A percentile compares a stretch with the other conserved stretches of the same genome.
Evolutionary conservation across 2,888 invertebrate genomes (phyloP).

Genomic region (Apeira syringaria): DNA sequence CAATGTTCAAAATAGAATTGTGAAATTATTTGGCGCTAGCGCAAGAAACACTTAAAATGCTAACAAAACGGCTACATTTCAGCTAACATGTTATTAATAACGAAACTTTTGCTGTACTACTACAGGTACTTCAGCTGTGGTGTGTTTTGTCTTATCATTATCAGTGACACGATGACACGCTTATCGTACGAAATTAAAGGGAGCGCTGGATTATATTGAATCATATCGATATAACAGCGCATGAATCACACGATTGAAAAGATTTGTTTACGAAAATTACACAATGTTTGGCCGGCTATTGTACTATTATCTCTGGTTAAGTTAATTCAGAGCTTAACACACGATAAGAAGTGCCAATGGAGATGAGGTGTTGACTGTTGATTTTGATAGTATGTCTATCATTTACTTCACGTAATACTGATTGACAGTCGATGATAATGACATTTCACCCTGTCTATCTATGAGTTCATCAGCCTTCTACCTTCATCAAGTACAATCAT

Average conservation of each 20-base stretch:
- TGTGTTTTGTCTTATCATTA: slow-evolving; percentile 7
- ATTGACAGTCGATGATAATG: too few relatives aligned
- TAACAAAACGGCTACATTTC: too few relatives aligned
- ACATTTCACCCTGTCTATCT: too few relatives aligned
- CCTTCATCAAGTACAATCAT: too few relatives aligned
- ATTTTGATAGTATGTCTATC: too few relatives aligned
- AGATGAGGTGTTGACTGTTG: too few relatives aligned
- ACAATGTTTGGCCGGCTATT: background rate
- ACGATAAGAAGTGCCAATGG: background rate
- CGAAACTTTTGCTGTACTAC: background rate
- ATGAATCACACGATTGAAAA: slow-evolving; percentile 14
- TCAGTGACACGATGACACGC: slow-evolving; percentile 22
- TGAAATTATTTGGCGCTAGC: slow-evolving; percentile 3
- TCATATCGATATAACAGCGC: slow-evolving; percentile 3
- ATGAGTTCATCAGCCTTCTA: too few relatives aligned
- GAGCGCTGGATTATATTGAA: slow-evolving; percentile 14
- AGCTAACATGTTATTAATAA: too few relatives aligned
- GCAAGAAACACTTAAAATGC: too few relatives aligned
- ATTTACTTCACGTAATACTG: too few relatives aligned
- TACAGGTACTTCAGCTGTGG: slow-evolving; percentile 7
- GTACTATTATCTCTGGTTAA: too few relatives aligned
- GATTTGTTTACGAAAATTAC: slow-evolving; percentile 5
- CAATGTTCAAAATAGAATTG: slow-evolving; percentile 1
- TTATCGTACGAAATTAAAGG: slow-evolving; percentile 22
- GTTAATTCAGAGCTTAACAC: background rate